Conservation (phyloP, 2,888 invertebrate genomes). For the Torymus auratus region DNA sequence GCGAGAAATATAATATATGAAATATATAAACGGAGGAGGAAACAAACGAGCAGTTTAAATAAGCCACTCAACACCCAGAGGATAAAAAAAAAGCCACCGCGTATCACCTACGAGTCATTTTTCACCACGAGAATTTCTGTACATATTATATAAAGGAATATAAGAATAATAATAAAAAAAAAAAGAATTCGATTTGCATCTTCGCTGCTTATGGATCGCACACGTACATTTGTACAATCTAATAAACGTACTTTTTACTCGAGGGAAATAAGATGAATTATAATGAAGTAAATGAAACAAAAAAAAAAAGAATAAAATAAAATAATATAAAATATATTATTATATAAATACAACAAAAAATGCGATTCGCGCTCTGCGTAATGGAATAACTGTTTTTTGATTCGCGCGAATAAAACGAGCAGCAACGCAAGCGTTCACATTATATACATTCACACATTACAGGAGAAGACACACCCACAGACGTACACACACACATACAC, state of each 20-base stretch:
- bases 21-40: conserved; percentile 17
- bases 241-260: conserved; percentile 61
- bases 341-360: conserved; percentile 49
- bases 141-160: conserved; percentile 57
- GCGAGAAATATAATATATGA: conserved; percentile 27
- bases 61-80: conserved; percentile 41
- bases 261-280: conserved; percentile 54
- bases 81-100: conserved; percentile 52
- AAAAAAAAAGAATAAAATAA: conserved; percentile 44
- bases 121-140: conserved; percentile 59
- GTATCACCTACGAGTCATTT: conserved; percentile 57
- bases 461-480: conserved; percentile 30
- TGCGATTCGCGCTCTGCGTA: conserved; percentile 55
- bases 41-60: conserved; percentile 17
- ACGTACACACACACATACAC: conserved; percentile 8
- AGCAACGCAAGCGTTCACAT: conserved; percentile 35
- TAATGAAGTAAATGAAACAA: conserved; percentile 46
- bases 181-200: conserved; percentile 62
- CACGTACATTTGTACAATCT: conserved; percentile 62
- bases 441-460: conserved; percentile 28
- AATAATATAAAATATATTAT: conserved; percentile 53
- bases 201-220: conserved; percentile 64
- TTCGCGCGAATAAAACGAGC: conserved; percentile 29
- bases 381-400: conserved; percentile 55
- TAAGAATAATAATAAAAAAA: conserved; percentile 54